phyloP scores from a whole-genome alignment of 2,888 invertebrate genomes.

The Entomobrya multifasciata region DNA sequence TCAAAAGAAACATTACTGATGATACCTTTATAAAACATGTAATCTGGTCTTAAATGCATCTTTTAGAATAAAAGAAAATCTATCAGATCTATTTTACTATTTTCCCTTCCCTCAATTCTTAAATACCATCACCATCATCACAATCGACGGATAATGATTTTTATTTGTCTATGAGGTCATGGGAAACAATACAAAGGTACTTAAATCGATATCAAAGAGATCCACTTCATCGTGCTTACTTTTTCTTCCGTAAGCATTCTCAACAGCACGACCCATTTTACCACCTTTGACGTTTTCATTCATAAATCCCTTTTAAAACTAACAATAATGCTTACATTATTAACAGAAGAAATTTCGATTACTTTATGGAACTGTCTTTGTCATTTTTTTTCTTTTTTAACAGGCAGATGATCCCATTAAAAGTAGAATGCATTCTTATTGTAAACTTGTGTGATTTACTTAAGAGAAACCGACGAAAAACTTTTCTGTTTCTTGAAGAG shows the following conservation, averaged over 20 bases:
- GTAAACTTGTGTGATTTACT: background rate
- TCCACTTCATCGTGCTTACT: constrained; percentile 34
- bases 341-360: constrained; percentile 58
- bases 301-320: constrained; percentile 40
- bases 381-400: constrained; percentile 58
- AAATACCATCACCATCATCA: background rate
- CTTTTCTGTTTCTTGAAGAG: background rate
- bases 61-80: background rate
- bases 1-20: constrained; percentile 33
- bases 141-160: constrained; percentile 3
- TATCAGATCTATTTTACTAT: constrained; percentile 11
- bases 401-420: constrained; percentile 51
- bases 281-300: constrained; percentile 64
- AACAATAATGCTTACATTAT: constrained; percentile 20
- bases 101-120: background rate
- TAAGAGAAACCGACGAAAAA: background rate
- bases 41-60: constrained; percentile 6
- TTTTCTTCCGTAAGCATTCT: constrained; percentile 40
- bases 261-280: constrained; percentile 47
- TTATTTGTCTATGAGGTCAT: constrained; percentile 63
- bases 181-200: constrained; percentile 61
- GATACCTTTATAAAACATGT: background rate
- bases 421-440: constrained; percentile 18
- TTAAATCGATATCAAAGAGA: constrained; percentile 1
- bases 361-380: constrained; percentile 60